A percentile compares a stretch with the other conserved stretches of the same genome.
phyloP scores from a whole-genome alignment of 2,888 invertebrate species.

The Serripes groenlandicus region DNA sequence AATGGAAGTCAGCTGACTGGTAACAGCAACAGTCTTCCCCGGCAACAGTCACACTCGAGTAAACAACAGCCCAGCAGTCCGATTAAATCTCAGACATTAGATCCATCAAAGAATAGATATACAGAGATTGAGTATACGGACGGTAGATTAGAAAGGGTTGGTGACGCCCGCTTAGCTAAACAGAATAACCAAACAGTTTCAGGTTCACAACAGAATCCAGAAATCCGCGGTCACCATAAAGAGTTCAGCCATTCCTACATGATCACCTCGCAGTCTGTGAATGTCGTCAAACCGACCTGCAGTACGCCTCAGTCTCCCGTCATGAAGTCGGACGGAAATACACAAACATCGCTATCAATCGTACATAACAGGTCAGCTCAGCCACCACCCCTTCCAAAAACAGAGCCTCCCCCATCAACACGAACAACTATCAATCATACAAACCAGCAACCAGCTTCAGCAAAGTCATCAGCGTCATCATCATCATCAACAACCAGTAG shows the following conservation, averaged over 20 bases:
- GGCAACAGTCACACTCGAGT: constrained; percentile 26
- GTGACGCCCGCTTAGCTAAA: constrained; percentile 72
- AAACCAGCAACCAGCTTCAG: constrained; percentile 35
- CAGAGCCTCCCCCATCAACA: constrained; percentile 72
- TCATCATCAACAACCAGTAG: constrained; percentile 45
- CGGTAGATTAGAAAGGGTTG: constrained; percentile 71
- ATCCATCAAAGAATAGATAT: constrained; percentile 67
- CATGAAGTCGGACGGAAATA: constrained; percentile 77
- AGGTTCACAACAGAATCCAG: constrained; percentile 27
- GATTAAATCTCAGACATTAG: constrained; percentile 43
- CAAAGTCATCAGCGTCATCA: constrained; percentile 30
- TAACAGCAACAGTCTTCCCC: constrained; percentile 30
- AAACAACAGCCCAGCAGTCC: constrained; percentile 34
- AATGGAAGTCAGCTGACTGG: constrained; percentile 55
- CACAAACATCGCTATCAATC: constrained; percentile 80
- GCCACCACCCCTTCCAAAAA: constrained; percentile 72
- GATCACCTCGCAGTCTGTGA: constrained; percentile 76
- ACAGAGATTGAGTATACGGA: constrained; percentile 75
- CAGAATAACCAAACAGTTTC: constrained; percentile 62
- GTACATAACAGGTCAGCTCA: constrained; percentile 74
- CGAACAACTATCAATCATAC: constrained; percentile 61
- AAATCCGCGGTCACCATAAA: constrained; percentile 48
- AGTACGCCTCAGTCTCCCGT: constrained; percentile 68
- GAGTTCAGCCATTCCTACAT: constrained; percentile 62
- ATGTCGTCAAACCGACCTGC: constrained; percentile 81